Percentiles rank a stretch among this genome's conserved stretches.
Evolutionary conservation across 1,140 invertebrate genomes (phyloP).

Genomic region (Cherax destructor): DNA sequence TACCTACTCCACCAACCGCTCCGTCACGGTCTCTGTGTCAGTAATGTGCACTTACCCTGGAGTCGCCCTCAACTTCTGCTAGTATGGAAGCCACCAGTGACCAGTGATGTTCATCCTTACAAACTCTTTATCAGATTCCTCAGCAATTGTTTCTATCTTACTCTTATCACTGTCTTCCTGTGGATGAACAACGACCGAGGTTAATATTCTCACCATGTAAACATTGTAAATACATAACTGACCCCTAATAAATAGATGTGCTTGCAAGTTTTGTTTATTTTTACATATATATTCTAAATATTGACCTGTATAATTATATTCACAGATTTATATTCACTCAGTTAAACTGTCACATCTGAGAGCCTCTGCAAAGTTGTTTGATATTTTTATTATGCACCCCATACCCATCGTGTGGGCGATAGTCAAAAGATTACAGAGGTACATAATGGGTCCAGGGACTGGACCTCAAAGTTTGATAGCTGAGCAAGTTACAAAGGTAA

Average conservation of each 20-base stretch:
- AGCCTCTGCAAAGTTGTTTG: too few relatives aligned
- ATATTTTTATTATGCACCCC: too few relatives aligned
- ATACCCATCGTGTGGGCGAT: too few relatives aligned
- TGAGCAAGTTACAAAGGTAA: too few relatives aligned
- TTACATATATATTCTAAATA: too few relatives aligned
- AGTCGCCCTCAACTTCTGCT: background rate
- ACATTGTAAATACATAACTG: slow-evolving; percentile 6
- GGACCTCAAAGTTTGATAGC: too few relatives aligned
- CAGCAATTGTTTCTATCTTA: background rate
- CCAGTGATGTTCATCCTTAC: background rate
- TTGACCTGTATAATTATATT: too few relatives aligned
- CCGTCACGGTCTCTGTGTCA: slow-evolving; percentile 47
- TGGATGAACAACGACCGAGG: background rate
- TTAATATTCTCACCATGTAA: background rate
- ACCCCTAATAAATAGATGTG: background rate
- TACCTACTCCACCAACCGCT: slow-evolving; percentile 54
- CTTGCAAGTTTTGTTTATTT: too few relatives aligned
- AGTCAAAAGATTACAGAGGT: too few relatives aligned
- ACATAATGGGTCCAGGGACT: too few relatives aligned
- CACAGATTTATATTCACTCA: too few relatives aligned
- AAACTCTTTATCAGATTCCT: background rate
- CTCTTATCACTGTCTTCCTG: background rate
- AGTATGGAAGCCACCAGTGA: background rate
- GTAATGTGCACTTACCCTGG: slow-evolving; percentile 26
- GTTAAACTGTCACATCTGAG: too few relatives aligned